A percentile compares a stretch with the other conserved stretches of the same genome.
Conservation (phyloP, 2,888 invertebrate genomes). For the Melieria picta region DNA sequence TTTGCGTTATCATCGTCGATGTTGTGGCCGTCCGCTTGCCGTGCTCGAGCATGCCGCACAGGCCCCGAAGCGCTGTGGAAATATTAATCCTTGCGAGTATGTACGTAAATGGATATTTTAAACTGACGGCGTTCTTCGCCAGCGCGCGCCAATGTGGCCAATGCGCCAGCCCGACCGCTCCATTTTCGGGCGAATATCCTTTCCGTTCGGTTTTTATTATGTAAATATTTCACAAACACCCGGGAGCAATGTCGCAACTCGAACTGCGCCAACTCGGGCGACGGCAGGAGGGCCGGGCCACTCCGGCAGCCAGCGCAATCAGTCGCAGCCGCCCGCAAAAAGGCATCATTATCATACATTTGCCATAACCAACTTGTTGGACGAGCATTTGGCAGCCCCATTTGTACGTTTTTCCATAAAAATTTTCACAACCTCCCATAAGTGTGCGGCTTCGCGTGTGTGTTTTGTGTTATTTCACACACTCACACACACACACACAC, state of each 20-base stretch:
- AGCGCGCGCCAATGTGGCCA: too few species aligned
- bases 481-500: slow-evolving; percentile 3
- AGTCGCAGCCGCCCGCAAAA: slow-evolving; percentile 25
- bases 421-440: neutral
- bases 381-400: slow-evolving; percentile 15
- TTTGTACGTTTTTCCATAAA: slow-evolving; percentile 5
- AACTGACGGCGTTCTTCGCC: slow-evolving; percentile 40
- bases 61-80: slow-evolving; percentile 57
- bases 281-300: too few species aligned
- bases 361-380: slow-evolving; percentile 44
- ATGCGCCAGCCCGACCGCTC: slow-evolving; percentile 15
- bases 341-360: slow-evolving; percentile 39
- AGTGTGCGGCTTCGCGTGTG: neutral
- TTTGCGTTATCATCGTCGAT: too few species aligned
- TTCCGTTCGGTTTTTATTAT: slow-evolving; percentile 54
- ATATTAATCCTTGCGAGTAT: slow-evolving; percentile 59
- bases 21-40: too few species aligned
- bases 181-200: slow-evolving; percentile 7
- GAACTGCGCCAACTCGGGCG: too few species aligned
- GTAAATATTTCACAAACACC: slow-evolving; percentile 62
- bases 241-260: slow-evolving; percentile 48
- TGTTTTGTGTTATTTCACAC: slow-evolving; percentile 11
- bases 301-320: slow-evolving; percentile 6
- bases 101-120: slow-evolving; percentile 30
- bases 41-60: too few species aligned